phyloP scores from a whole-genome alignment of 2,888 invertebrate genomes.

The Philereme vetulata region DNA sequence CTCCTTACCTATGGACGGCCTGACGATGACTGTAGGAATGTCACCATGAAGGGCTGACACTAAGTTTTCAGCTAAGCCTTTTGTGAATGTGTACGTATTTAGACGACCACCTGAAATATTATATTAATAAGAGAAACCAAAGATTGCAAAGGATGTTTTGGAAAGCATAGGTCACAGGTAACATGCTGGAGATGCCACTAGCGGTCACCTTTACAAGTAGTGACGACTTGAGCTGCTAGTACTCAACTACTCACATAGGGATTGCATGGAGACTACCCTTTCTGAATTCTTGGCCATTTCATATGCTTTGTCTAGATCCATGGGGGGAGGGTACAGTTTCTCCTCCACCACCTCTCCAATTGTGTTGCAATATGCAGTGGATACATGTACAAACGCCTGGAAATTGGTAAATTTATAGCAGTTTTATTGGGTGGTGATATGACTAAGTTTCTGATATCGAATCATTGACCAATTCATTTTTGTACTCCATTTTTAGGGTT shows the following conservation, averaged over 20 bases:
- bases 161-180: too few relatives aligned
- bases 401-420: background rate
- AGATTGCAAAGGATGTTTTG: too few relatives aligned
- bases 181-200: too few relatives aligned
- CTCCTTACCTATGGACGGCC: conserved; percentile 18
- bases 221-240: too few relatives aligned
- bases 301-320: conserved; percentile 53
- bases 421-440: too few relatives aligned
- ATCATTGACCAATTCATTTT: too few relatives aligned
- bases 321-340: conserved; percentile 43
- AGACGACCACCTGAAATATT: conserved; percentile 30
- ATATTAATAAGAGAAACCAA: background rate
- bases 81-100: conserved; percentile 50
- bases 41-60: conserved; percentile 35
- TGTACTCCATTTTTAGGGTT: too few relatives aligned
- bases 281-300: conserved; percentile 22
- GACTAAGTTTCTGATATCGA: too few relatives aligned
- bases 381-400: conserved; percentile 46
- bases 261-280: conserved; percentile 23
- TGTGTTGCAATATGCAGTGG: conserved; percentile 47
- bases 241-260: conserved; percentile 16
- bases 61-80: conserved; percentile 44
- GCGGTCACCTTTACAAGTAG: too few relatives aligned
- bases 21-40: conserved; percentile 42
- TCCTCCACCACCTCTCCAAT: conserved; percentile 42